These are phyloP conservation scores for Cepaea nemoralis DNA, from an alignment of 1,140 invertebrate genomes.

Conservation along the genomic window DNA sequence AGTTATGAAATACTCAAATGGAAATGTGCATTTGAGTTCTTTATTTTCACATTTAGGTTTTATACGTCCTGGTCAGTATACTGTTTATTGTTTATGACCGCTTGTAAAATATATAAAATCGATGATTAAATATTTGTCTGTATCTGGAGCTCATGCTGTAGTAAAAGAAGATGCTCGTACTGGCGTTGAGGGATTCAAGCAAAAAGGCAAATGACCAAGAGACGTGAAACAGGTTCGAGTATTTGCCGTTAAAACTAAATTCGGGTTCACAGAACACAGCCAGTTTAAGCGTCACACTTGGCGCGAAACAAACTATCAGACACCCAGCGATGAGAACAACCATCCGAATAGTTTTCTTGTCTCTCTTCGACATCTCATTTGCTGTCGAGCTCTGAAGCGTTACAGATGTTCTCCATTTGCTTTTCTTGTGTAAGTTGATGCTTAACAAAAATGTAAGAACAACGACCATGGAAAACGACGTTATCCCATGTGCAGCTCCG, in stretches of 20 bases:
- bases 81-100: no score
- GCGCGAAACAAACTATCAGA: conserved; percentile 3
- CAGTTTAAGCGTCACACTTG: background rate
- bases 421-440: background rate
- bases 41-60: no score
- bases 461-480: background rate
- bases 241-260: background rate
- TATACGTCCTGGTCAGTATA: no score
- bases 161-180: background rate
- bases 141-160: conserved; percentile 11
- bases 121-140: conserved; percentile 23
- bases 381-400: no score
- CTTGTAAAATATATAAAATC: no score
- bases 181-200: background rate
- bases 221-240: conserved; percentile 14
- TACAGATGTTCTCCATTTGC: background rate
- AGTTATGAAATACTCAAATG: no score
- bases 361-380: background rate
- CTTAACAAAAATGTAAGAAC: background rate
- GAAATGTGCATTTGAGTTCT: no score
- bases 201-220: conserved; percentile 18
- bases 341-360: conserved; percentile 4
- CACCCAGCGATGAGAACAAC: background rate
- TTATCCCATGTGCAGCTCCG: background rate
- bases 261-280: background rate